A percentile compares a stretch with the other conserved stretches of the same genome.
Conservation (phyloP, 2,797 vertebrate genomes). For the Siniperca obscura region DNA sequence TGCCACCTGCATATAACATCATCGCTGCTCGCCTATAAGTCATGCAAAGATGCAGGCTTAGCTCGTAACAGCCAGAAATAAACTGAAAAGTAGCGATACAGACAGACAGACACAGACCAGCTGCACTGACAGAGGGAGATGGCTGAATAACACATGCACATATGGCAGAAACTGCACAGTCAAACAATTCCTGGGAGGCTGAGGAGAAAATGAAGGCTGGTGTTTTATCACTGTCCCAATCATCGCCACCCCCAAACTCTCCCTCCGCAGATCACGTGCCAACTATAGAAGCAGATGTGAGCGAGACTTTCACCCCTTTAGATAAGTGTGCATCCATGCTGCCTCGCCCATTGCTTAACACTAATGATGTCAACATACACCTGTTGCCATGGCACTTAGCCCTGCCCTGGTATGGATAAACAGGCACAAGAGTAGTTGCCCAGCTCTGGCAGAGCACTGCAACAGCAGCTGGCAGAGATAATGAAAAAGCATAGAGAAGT, state of each 20-base stretch:
- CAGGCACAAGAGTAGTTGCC: constrained; percentile 30
- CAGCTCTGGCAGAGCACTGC: constrained; percentile 32
- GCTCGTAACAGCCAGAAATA: constrained; percentile 46
- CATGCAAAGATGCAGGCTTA: constrained; percentile 32
- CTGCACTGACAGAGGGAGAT: constrained; percentile 65
- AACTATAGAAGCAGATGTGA: constrained; percentile 47
- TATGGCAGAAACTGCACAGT: constrained; percentile 69
- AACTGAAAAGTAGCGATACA: constrained; percentile 36
- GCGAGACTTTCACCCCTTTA: constrained; percentile 7
- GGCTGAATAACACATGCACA: constrained; percentile 67
- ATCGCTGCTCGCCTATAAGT: constrained; percentile 36
- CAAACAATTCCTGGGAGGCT: constrained; percentile 68
- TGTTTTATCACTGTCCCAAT: constrained; percentile 68
- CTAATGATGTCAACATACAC: constrained; percentile 65
- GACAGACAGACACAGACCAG: constrained; percentile 57
- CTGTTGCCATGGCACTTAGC: constrained; percentile 62
- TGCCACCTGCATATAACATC: constrained; percentile 62
- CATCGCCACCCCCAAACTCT: constrained; percentile 26
- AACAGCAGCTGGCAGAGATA: constrained; percentile 54
- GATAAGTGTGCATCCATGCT: neutral
- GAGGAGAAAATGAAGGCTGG: constrained; percentile 56
- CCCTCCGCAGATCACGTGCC: neutral
- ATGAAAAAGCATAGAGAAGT: constrained; percentile 31
- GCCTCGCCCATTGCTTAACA: constrained; percentile 9
- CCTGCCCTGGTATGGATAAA: constrained; percentile 42